Evolutionary conservation across 1,140 invertebrate species (phyloP).

Genomic region (Pteromalus puparum): DNA sequence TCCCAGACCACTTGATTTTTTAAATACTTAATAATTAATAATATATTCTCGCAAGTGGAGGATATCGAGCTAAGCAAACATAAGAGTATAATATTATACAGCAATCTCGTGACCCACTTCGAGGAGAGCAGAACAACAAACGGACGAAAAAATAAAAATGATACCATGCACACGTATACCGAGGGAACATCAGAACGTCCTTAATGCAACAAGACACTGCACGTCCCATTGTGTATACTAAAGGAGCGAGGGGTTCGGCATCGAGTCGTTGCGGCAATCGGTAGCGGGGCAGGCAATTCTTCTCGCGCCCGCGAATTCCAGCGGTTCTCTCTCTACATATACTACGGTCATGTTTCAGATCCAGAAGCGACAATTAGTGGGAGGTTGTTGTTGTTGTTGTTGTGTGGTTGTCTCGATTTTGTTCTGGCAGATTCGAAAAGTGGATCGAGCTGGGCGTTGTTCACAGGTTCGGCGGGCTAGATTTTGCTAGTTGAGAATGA

Average conservation of each 20-base stretch:
- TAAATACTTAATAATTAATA: no score
- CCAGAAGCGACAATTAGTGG: slow-evolving; percentile 1
- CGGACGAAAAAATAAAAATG: slow-evolving; percentile 18
- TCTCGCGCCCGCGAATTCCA: slow-evolving; percentile 47
- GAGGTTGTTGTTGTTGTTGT: no score
- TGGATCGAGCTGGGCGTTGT: no score
- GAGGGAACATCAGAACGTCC: slow-evolving; percentile 21
- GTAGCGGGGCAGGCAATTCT: slow-evolving; percentile 36
- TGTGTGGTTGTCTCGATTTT: no score
- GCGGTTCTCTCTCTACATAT: neutral
- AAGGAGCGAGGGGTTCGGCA: slow-evolving; percentile 8
- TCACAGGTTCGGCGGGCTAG: no score
- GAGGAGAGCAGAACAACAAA: neutral
- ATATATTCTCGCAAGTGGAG: no score
- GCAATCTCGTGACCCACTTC: slow-evolving; percentile 10
- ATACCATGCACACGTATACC: slow-evolving; percentile 14
- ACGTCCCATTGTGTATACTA: slow-evolving; percentile 9
- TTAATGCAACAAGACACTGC: slow-evolving; percentile 34
- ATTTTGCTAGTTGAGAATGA: no score
- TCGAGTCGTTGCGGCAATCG: slow-evolving; percentile 35
- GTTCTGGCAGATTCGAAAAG: no score
- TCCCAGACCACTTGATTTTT: no score
- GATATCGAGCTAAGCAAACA: neutral
- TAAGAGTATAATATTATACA: no score
- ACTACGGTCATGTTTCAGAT: neutral